A percentile compares a stretch with the other conserved stretches of the same genome.
Evolutionary conservation across 2,888 invertebrate genomes (phyloP).

Genomic region (Hypolimnas misippus): DNA sequence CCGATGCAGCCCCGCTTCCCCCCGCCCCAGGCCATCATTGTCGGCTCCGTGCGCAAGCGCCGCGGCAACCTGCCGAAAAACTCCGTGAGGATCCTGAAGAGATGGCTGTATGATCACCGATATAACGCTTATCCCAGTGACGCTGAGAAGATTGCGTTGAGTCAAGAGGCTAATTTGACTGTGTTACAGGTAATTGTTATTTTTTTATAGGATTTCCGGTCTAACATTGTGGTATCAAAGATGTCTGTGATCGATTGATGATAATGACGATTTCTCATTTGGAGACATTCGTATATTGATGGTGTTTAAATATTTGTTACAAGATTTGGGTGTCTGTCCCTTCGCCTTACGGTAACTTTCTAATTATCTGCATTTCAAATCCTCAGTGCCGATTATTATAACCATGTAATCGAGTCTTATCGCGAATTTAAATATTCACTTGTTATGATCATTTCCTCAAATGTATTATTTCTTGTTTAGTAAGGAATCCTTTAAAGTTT

Average conservation of each 20-base stretch:
- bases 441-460: no score
- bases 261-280: no score
- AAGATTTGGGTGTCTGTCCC: no score
- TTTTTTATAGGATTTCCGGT: neutral
- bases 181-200: slow-evolving; percentile 88
- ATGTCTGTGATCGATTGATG: neutral
- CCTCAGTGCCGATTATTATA: no score
- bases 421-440: no score
- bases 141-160: slow-evolving; percentile 93
- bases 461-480: no score
- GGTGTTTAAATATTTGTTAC: no score
- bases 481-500: no score
- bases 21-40: slow-evolving; percentile 55
- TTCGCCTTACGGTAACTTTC: no score
- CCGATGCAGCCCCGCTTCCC: slow-evolving; percentile 46
- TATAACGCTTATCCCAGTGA: slow-evolving; percentile 98
- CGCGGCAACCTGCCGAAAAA: slow-evolving; percentile 96
- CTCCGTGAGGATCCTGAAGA: slow-evolving; percentile 94
- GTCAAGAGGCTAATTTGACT: slow-evolving; percentile 93
- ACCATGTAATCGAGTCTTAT: no score
- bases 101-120: slow-evolving; percentile 96
- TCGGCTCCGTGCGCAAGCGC: slow-evolving; percentile 88
- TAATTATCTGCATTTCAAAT: no score
- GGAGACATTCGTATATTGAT: no score
- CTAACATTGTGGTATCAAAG: neutral